Base-by-base conservation (phyloP, 92 coral and sea anemone species). In the Siderastrea siderea region DNA sequence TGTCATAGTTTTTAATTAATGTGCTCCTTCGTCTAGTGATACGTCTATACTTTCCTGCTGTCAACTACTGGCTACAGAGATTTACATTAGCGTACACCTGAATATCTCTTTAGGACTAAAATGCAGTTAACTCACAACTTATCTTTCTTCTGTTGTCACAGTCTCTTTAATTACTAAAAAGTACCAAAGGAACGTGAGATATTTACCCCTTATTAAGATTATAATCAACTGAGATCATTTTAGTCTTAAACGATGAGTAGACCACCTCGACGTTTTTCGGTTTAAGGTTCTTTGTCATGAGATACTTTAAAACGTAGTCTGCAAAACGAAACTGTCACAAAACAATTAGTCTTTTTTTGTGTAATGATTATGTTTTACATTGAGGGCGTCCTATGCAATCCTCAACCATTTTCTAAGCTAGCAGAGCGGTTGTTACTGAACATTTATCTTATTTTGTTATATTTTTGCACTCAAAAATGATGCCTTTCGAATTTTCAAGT, bases 31-130 rank as follows among this genome's bases (percentile, higher is more conserved):
- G 58, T 62, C 59, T 78, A 17, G 43, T 2, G 58, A 49, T 48
- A 61, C 47, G 47, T 78, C 83, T 78, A n/a, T 19, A n/a, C 57
- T 17, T 62, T 12, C 72, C 83, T 63, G 71, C 57, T 78, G 71
- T 47, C 12, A 45, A 5, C 19, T n/a, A 63, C 14, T 14, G 12
- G 19, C 83, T 59, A 19, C 60, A 2, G 68, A 48, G 47, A 79
- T 62, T 64, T 72, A 62, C 9, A 64, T 48, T 12, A 63, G 49
- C 19, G 8, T 11, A 10, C 48, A 49, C 43, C 38, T 26, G 53
- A 43, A 4, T 45, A 14, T 77, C 3, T 44, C 38, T 57, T 45
- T 46, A 38, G 7, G 53, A 43, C 58, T 57, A 47, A 44, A 53
- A 44, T 45, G 15, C 14, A 45, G 9, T 5, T 5, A 14, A 45